A percentile compares a stretch with the other conserved stretches of the same genome.
Evolutionary conservation across 2,797 vertebrate genomes (phyloP).

Genomic region (Parambassis ranga): DNA sequence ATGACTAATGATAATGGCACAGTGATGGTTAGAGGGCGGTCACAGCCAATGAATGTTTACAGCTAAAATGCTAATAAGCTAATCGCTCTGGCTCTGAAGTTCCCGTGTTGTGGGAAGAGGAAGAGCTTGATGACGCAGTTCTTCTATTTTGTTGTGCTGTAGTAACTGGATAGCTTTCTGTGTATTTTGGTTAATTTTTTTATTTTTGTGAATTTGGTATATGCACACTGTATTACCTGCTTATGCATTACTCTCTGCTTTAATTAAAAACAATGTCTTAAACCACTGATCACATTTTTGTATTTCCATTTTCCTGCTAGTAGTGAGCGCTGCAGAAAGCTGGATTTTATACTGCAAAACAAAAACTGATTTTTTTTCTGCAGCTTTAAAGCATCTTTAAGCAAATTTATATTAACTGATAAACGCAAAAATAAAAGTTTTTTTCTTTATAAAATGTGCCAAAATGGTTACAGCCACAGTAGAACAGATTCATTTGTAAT

Average conservation of each 20-base stretch:
- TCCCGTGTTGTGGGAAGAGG: slow-evolving; percentile 46
- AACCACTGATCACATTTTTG: slow-evolving; percentile 55
- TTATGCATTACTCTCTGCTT: slow-evolving; percentile 41
- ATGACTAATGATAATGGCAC: slow-evolving; percentile 67
- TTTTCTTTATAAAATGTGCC: slow-evolving; percentile 32
- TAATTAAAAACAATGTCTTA: slow-evolving; percentile 29
- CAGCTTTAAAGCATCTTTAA: slow-evolving; percentile 46
- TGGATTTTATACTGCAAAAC: slow-evolving; percentile 24
- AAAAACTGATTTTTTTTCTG: slow-evolving; percentile 13
- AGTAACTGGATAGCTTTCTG: slow-evolving; percentile 59
- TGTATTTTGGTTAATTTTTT: slow-evolving; percentile 40
- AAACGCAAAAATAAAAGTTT: slow-evolving; percentile 15
- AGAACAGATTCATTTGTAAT: slow-evolving; percentile 40
- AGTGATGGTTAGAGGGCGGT: slow-evolving; percentile 67
- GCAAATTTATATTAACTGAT: slow-evolving; percentile 30
- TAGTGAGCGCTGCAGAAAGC: slow-evolving; percentile 27
- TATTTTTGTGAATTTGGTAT: slow-evolving; percentile 55
- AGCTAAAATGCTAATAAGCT: slow-evolving; percentile 82
- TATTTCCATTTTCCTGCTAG: slow-evolving; percentile 24
- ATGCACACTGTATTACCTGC: slow-evolving; percentile 56
- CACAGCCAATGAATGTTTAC: slow-evolving; percentile 81
- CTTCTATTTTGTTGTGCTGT: slow-evolving; percentile 57
- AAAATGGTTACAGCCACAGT: slow-evolving; percentile 25
- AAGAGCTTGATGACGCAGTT: slow-evolving; percentile 57
- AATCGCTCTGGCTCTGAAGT: slow-evolving; percentile 67